Percentiles rank a stretch among this genome's conserved stretches.
These are phyloP conservation scores for Henicopernis longicauda DNA, from an alignment of 2,113 vertebrate species.

Conservation along the genomic window DNA sequence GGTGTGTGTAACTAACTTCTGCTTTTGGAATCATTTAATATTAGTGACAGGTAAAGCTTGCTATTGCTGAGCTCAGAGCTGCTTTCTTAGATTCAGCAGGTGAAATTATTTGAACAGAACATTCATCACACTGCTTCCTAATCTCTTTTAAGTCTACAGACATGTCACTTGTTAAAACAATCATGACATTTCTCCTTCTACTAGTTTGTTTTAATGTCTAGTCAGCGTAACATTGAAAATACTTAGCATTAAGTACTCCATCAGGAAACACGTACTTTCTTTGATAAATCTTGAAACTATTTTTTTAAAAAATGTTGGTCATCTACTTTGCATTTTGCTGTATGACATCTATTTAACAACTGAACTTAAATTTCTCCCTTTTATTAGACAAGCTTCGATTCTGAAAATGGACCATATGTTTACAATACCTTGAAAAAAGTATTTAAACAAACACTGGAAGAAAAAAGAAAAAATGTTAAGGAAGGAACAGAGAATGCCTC, in stretches of 20 bases:
- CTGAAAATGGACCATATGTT: slow-evolving; percentile 75
- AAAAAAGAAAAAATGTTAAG: slow-evolving; percentile 73
- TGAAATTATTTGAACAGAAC: neutral
- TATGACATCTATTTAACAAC: neutral
- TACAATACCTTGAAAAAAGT: slow-evolving; percentile 81
- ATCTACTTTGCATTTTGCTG: neutral
- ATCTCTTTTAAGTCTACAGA: neutral
- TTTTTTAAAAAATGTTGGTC: neutral
- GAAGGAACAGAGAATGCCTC: slow-evolving; percentile 53
- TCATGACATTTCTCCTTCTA: neutral
- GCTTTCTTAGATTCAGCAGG: neutral
- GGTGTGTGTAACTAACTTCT: neutral
- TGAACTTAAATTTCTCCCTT: slow-evolving; percentile 21
- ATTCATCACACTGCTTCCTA: neutral
- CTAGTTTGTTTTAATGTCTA: neutral
- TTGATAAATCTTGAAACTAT: neutral
- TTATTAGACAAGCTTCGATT: slow-evolving; percentile 76
- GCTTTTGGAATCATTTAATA: neutral
- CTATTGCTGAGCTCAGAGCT: neutral
- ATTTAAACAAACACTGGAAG: slow-evolving; percentile 81
- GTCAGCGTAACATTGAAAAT: neutral
- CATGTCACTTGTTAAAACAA: neutral
- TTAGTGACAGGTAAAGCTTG: neutral
- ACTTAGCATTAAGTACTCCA: neutral
- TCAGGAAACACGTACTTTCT: neutral